Evolutionary conservation across 1,140 invertebrate species (phyloP).

Genomic region (Drosophila nigrodunni): DNA sequence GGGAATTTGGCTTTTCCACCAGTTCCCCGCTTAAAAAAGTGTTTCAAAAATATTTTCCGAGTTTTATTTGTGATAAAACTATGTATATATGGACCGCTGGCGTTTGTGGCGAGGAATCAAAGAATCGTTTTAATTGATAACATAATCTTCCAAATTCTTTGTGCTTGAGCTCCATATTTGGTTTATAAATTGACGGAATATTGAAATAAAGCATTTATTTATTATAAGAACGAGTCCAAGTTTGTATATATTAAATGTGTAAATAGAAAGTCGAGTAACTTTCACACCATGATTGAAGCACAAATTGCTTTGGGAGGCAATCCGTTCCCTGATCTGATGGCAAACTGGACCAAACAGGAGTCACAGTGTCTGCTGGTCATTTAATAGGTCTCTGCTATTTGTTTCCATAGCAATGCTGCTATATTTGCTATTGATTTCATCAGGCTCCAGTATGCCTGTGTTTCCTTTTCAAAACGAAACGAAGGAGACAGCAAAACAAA

Average conservation of each 20-base stretch:
- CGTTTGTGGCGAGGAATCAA: background rate
- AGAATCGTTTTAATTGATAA: background rate
- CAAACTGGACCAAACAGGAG: too few species aligned
- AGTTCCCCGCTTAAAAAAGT: too few species aligned
- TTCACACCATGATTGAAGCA: background rate
- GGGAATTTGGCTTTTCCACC: too few species aligned
- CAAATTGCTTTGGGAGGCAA: conserved; percentile 34
- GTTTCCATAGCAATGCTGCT: background rate
- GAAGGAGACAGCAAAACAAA: conserved; percentile 6
- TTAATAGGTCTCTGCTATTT: conserved; percentile 12
- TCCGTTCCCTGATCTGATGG: background rate
- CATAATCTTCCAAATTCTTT: background rate
- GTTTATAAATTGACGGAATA: too few species aligned
- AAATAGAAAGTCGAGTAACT: background rate
- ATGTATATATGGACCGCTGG: background rate
- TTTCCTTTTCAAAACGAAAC: background rate
- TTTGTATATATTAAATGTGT: too few species aligned
- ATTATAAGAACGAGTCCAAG: too few species aligned
- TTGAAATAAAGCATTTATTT: too few species aligned
- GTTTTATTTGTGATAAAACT: background rate
- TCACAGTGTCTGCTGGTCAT: conserved; percentile 6
- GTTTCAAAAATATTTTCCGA: too few species aligned
- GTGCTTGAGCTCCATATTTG: background rate
- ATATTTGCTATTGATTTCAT: conserved; percentile 30
- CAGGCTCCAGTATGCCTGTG: background rate